Evolutionary conservation across 2,888 invertebrate genomes (phyloP).

Genomic region (Phorcus lineatus): DNA sequence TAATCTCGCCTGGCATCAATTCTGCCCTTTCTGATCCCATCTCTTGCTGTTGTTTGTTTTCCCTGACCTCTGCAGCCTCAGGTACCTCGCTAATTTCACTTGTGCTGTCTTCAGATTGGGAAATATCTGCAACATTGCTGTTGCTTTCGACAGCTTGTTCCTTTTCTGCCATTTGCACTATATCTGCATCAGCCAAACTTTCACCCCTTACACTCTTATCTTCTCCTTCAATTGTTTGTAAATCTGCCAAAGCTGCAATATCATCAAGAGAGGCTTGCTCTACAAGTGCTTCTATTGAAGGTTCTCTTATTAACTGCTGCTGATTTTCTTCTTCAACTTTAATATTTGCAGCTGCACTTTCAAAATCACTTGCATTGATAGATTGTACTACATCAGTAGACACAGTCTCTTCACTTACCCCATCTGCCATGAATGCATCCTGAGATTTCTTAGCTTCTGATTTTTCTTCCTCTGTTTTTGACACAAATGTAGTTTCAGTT

Average conservation of each 20-base stretch:
- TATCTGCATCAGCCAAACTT: background rate
- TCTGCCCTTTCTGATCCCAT: background rate
- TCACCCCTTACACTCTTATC: background rate
- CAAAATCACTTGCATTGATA: background rate
- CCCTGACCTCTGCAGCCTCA: conserved; percentile 4
- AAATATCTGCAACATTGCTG: background rate
- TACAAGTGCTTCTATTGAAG: background rate
- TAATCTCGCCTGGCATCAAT: background rate
- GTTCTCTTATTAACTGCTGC: background rate
- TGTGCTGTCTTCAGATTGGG: background rate
- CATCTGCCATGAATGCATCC: background rate
- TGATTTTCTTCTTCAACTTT: background rate
- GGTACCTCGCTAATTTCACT: background rate
- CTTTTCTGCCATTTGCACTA: background rate
- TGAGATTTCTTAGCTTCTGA: conserved; percentile 11
- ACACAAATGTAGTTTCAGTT: background rate
- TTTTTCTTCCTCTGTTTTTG: conserved; percentile 19
- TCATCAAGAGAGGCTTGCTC: conserved; percentile 12
- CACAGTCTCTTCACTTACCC: background rate
- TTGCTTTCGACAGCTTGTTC: conserved; percentile 2
- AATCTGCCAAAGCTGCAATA: background rate
- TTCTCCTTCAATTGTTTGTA: conserved; percentile 3
- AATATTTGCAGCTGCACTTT: background rate
- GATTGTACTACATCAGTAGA: background rate
- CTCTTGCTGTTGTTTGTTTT: background rate